These are phyloP conservation scores for Sialia sialis DNA, from an alignment of 2,113 vertebrate species.

Conservation along the genomic window DNA sequence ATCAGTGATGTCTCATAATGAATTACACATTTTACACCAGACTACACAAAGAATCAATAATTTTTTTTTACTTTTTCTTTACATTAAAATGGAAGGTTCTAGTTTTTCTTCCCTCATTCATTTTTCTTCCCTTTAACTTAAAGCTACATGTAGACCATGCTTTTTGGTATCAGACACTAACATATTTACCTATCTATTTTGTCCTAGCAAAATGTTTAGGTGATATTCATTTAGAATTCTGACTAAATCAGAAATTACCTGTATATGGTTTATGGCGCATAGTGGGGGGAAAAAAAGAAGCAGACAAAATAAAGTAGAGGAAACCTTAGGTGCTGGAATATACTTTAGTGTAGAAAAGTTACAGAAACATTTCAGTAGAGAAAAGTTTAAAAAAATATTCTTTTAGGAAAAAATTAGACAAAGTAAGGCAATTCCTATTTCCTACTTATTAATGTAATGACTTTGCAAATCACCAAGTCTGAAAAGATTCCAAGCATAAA, in stretches of 20 bases:
- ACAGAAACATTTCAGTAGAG: not conserved
- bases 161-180: not conserved
- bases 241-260: not conserved
- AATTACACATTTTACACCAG: not conserved
- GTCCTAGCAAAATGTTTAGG: not conserved
- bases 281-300: accelerated
- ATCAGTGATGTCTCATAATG: not conserved
- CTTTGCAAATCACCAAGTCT: not conserved
- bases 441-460: not conserved
- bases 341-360: not conserved
- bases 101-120: not conserved
- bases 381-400: not conserved
- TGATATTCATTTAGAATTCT: not conserved
- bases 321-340: not conserved
- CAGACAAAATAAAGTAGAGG: not conserved
- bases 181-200: not conserved
- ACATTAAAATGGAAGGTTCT: not conserved
- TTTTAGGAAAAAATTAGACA: not conserved
- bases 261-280: not conserved
- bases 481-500: not conserved
- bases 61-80: not conserved
- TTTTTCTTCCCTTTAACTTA: not conserved
- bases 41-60: not conserved
- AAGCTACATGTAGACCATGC: not conserved
- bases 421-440: not conserved